Percentiles rank a stretch among this genome's conserved stretches.
These are phyloP conservation scores for Sphecodes monilicornis DNA, from an alignment of 2,888 invertebrate genomes.

Conservation along the genomic window DNA sequence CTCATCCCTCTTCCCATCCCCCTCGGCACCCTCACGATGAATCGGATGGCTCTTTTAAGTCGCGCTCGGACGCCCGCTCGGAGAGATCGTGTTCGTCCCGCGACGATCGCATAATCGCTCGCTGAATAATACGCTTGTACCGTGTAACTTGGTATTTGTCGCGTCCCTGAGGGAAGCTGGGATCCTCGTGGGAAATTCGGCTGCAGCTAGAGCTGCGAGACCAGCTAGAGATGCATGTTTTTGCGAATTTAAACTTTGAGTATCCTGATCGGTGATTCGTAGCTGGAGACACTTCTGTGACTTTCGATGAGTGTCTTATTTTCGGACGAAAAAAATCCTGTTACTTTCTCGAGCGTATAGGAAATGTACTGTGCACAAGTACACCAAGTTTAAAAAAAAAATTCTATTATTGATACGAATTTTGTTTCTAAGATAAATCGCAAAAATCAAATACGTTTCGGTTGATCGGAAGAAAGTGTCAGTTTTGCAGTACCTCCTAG, in stretches of 20 bases:
- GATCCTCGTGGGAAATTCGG: background rate
- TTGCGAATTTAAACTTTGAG: background rate
- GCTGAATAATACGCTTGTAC: slow-evolving; percentile 21
- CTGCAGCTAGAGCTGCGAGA: background rate
- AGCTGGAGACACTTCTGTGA: background rate
- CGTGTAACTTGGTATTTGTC: background rate
- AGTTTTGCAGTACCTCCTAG: background rate
- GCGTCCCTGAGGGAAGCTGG: background rate
- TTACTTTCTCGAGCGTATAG: too few species aligned
- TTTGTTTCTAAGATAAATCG: background rate
- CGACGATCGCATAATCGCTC: slow-evolving; percentile 11
- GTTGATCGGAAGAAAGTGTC: background rate
- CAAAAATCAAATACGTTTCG: background rate
- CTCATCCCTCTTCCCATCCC: slow-evolving; percentile 2
- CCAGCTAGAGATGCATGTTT: too few species aligned
- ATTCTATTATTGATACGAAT: too few species aligned
- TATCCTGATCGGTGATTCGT: too few species aligned
- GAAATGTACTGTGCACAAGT: too few species aligned
- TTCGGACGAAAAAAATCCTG: too few species aligned
- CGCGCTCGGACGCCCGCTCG: slow-evolving; percentile 49
- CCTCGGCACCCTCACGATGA: slow-evolving; percentile 29
- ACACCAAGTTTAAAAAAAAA: too few species aligned
- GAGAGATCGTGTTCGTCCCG: slow-evolving; percentile 42
- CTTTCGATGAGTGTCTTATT: too few species aligned
- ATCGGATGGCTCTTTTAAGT: slow-evolving; percentile 66